Conservation (phyloP, 2,113 vertebrate genomes). For the Lasiurus borealis region DNA sequence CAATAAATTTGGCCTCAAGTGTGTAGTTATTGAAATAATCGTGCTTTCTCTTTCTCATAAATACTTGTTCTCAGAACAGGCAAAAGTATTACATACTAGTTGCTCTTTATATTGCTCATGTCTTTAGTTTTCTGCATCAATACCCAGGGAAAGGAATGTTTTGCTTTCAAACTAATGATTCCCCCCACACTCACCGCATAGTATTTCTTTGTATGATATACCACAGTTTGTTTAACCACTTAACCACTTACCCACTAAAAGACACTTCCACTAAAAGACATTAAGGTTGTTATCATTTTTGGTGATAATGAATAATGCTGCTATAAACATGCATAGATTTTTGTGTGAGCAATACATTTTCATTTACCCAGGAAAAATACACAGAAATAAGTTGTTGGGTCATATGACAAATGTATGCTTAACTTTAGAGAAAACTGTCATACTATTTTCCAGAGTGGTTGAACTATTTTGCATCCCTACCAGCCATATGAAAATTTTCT, state of each 20-base stretch:
- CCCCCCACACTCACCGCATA: background rate
- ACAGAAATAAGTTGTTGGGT: background rate
- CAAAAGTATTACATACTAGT: background rate
- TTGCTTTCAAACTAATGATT: background rate
- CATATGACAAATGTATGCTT: background rate
- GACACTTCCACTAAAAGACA: background rate
- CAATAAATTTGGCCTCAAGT: background rate
- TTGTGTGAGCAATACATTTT: background rate
- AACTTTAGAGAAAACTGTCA: background rate
- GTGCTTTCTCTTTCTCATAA: background rate
- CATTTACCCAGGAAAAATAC: background rate
- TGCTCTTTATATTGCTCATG: background rate
- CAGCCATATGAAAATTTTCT: background rate
- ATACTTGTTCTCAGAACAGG: background rate
- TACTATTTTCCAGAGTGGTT: background rate
- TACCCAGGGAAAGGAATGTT: background rate
- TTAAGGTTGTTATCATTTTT: background rate
- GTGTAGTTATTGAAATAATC: background rate
- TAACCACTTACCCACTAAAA: background rate
- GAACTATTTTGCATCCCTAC: background rate
- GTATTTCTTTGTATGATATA: background rate
- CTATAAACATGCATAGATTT: background rate
- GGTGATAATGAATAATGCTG: background rate
- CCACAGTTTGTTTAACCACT: background rate
- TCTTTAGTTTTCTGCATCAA: slow-evolving; percentile 6